A percentile compares a stretch with the other conserved stretches of the same genome.
Evolutionary conservation across 1,140 invertebrate species (phyloP).

Genomic region (Eumaeus atala): DNA sequence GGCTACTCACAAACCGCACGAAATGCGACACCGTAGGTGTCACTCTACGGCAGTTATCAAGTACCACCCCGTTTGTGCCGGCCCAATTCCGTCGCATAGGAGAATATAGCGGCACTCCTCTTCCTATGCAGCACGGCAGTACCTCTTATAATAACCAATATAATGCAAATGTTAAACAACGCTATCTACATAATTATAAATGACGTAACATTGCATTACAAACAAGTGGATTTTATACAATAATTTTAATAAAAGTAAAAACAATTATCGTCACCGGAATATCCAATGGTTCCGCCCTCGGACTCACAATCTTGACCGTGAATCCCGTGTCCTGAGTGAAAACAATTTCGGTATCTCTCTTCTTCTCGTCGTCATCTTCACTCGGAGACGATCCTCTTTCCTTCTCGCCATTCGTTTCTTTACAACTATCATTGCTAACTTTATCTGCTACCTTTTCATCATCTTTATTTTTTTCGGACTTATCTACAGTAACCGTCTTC

Average conservation of each 20-base stretch:
- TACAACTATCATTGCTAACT: slow-evolving; percentile 40
- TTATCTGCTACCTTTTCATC: slow-evolving; percentile 35
- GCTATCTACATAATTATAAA: too few species aligned
- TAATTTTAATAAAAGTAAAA: slow-evolving; percentile 5
- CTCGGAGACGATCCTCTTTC: slow-evolving; percentile 63
- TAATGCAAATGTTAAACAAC: too few species aligned
- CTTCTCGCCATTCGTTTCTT: slow-evolving; percentile 61
- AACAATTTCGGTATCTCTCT: slow-evolving; percentile 85
- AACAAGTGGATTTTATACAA: not conserved
- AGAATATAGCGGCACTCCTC: too few species aligned
- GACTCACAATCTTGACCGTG: slow-evolving; percentile 92
- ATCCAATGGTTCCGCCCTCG: slow-evolving; percentile 91
- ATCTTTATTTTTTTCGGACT: slow-evolving; percentile 37
- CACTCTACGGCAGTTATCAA: too few species aligned
- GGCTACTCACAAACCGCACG: too few species aligned
- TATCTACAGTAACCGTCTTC: slow-evolving; percentile 35
- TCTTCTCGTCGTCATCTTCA: slow-evolving; percentile 78
- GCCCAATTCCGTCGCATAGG: too few species aligned
- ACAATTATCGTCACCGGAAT: slow-evolving; percentile 80
- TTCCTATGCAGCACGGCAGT: too few species aligned
- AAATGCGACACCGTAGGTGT: too few species aligned
- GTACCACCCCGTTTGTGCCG: too few species aligned
- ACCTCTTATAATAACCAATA: too few species aligned
- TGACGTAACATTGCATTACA: too few species aligned
- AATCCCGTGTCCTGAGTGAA: slow-evolving; percentile 96